phyloP scores from a whole-genome alignment of 2,888 invertebrate species.

The Agapostemon virescens region DNA sequence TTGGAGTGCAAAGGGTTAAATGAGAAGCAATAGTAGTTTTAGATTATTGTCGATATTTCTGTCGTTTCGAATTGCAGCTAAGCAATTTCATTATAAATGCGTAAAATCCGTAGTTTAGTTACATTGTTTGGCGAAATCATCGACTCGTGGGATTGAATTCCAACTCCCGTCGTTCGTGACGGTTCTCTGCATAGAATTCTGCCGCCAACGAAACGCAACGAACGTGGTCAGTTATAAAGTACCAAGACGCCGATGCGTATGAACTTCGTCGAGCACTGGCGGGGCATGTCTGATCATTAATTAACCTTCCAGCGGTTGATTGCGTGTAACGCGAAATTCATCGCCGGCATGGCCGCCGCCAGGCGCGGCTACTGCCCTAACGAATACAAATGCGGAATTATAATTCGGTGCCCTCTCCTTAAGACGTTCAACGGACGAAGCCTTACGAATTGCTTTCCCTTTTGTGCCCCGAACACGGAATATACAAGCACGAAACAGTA shows the following conservation, averaged over 20 bases:
- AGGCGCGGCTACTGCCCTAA: slow-evolving; percentile 71
- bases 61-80: background rate
- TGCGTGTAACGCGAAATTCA: slow-evolving; percentile 75
- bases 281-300: slow-evolving; percentile 64
- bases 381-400: slow-evolving; percentile 79
- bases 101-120: background rate
- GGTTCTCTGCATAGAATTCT: slow-evolving; percentile 44
- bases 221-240: slow-evolving; percentile 56
- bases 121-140: slow-evolving; percentile 30
- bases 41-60: background rate
- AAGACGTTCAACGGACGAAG: slow-evolving; percentile 47
- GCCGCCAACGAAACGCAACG: slow-evolving; percentile 45
- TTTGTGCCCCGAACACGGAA: slow-evolving; percentile 52
- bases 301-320: slow-evolving; percentile 69
- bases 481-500: slow-evolving; percentile 58
- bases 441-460: slow-evolving; percentile 62
- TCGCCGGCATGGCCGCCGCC: slow-evolving; percentile 62
- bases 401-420: slow-evolving; percentile 71
- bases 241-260: slow-evolving; percentile 49
- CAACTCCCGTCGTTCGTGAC: slow-evolving; percentile 36
- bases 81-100: background rate
- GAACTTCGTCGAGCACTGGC: slow-evolving; percentile 45
- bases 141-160: slow-evolving; percentile 33
- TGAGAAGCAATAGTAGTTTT: too few relatives aligned
- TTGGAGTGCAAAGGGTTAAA: too few relatives aligned